Evolutionary conservation across 2,888 invertebrate species (phyloP), one percentile per base, ranked within the genome.

Genomic region (Andrena bucephala): DNA sequence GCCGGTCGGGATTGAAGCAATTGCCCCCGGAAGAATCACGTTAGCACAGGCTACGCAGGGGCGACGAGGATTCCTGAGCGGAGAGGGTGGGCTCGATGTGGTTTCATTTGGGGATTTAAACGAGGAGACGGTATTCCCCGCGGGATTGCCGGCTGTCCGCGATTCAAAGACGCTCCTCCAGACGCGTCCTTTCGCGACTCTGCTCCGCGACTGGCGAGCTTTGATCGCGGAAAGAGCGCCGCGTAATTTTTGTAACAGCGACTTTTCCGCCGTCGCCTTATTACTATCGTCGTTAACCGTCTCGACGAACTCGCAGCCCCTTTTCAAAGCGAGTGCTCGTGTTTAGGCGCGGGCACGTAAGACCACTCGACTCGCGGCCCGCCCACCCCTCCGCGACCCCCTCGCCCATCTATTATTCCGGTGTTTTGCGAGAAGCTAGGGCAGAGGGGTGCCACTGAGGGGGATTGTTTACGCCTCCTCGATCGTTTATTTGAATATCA

Each of bases 271-370:
- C 74, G 48, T 8, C 33, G 36, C 27, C 57, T 81, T 71, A 69
- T 83, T 72, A 65, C 67, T 48, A 54, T 80, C 81, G 75, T 83
- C 71, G 73, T 71, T 81, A 75, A 81, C 75, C 60, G 31, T 77
- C 77, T 62, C 72, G 66, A n/a, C 67, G 52, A 24, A n/a, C 13
- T 50, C 63, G 60, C 36, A 52, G 36, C 70, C 72, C 65, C 60
- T 78, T 79, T 57, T 42, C 57, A 71, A 66, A 16, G 66, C 73
- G 66, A 77, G 79, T 71, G 66, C 67, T 63, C 54, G 71, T 71
- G 67, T 80, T 84, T 83, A 83, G 71, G 83, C 83, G 76, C 65
- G 74, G 67, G 83, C 83, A 84, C 84, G 84, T 71, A 83, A 77
- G 71, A 31, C 73, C 77, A 71, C 83, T 85, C 74, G 76, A 76